Percentiles rank a stretch among this genome's conserved stretches.
phyloP scores from a whole-genome alignment of 2,797 vertebrate genomes.

The Pygocentrus nattereri region DNA sequence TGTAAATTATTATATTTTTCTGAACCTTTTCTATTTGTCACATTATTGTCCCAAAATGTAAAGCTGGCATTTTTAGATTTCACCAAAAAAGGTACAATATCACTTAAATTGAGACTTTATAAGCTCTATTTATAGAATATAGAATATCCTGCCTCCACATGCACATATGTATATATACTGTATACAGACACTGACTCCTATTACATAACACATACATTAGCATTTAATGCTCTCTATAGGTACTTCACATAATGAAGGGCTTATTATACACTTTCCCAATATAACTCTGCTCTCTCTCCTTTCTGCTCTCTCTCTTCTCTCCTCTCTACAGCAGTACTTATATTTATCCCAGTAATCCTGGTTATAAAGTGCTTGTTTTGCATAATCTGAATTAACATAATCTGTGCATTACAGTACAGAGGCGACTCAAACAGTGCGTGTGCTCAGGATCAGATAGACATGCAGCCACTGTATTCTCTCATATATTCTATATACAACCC shows the following conservation, averaged over 20 bases:
- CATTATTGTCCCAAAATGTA: no score
- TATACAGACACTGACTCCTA: not conserved
- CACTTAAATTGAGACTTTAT: no score
- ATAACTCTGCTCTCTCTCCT: conserved; percentile 22
- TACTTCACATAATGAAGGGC: conserved; percentile 18
- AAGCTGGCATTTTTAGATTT: no score
- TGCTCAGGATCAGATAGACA: conserved; percentile 2
- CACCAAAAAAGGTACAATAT: no score
- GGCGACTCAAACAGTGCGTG: not conserved
- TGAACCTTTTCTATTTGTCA: no score
- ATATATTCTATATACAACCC: not conserved
- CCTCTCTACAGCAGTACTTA: not conserved
- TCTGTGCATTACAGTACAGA: conserved; percentile 62
- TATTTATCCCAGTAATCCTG: conserved; percentile 68
- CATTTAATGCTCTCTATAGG: conserved; percentile 9
- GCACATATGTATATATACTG: no score
- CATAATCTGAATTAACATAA: conserved; percentile 80
- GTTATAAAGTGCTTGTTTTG: conserved; percentile 65
- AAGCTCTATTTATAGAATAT: not conserved
- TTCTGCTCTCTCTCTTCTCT: conserved; percentile 16
- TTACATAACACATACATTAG: not conserved
- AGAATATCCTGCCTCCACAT: not conserved
- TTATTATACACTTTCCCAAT: conserved; percentile 20
- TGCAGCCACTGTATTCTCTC: not conserved
- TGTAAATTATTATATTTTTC: no score